Conservation (phyloP, 1,140 invertebrate species). For the Drosophila obscura region DNA sequence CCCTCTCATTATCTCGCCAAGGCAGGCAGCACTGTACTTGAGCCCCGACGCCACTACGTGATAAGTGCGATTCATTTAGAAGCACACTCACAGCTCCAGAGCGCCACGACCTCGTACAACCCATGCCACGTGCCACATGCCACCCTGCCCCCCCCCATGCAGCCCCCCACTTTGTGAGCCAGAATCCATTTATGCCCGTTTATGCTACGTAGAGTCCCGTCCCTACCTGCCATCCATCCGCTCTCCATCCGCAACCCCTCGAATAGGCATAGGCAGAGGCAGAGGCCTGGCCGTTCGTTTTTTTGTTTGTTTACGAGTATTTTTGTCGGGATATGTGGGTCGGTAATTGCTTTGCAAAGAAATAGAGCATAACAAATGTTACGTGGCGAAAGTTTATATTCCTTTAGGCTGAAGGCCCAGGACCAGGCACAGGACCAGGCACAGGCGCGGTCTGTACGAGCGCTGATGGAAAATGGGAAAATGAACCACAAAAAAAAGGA, state of each 20-base stretch:
- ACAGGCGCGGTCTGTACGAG: too few species aligned
- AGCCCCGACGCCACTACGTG: constrained; percentile 34
- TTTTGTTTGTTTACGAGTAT: constrained; percentile 57
- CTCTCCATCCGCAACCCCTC: neutral
- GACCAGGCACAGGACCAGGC: neutral
- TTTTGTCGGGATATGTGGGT: constrained; percentile 70
- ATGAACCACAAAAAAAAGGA: constrained; percentile 50
- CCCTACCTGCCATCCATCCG: neutral
- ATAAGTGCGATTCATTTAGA: constrained; percentile 66
- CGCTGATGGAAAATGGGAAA: constrained; percentile 23
- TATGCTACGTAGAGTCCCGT: constrained; percentile 13
- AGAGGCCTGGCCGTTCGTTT: constrained; percentile 34
- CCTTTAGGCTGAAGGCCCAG: constrained; percentile 35
- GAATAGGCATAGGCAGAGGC: constrained; percentile 9
- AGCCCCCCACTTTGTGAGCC: constrained; percentile 22
- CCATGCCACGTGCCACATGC: neutral
- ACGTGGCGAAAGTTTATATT: constrained; percentile 72
- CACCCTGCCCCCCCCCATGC: constrained; percentile 2
- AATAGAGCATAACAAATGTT: constrained; percentile 82
- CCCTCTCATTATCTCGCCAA: constrained; percentile 23
- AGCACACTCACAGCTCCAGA: constrained; percentile 52
- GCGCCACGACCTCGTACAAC: constrained; percentile 11
- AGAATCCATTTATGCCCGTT: constrained; percentile 58
- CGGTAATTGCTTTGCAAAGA: constrained; percentile 79
- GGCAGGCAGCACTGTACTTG: constrained; percentile 47